Evolutionary conservation across 92 coral and sea anemone species (phyloP).

Genomic region (Epizoanthus scotinus): DNA sequence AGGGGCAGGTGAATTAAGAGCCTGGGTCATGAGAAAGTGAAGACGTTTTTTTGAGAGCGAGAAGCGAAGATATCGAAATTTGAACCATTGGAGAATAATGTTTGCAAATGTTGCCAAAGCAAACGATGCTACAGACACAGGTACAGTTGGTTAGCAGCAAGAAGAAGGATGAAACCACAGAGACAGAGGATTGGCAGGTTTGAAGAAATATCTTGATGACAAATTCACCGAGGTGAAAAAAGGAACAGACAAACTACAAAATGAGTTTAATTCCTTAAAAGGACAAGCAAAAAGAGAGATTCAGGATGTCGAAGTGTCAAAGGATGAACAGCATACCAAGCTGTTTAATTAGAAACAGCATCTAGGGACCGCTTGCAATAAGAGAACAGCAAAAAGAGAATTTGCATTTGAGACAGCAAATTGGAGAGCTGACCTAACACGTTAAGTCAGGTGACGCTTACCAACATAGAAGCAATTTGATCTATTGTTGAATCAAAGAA

Average conservation of each 20-base stretch:
- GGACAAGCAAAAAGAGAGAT: not conserved
- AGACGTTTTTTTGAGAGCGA: not conserved
- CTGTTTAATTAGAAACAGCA: conserved; percentile 3
- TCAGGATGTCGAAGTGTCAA: not conserved
- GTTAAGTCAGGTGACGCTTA: not conserved
- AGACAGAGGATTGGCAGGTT: too few species aligned
- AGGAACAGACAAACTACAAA: not conserved
- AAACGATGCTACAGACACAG: too few species aligned
- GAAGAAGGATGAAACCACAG: too few species aligned
- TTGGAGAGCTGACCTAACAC: not conserved
- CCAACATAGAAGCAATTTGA: conserved; percentile 12
- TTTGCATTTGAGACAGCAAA: conserved; percentile 11
- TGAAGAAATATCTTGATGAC: not conserved
- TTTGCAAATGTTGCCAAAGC: too few species aligned
- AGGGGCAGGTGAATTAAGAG: too few species aligned
- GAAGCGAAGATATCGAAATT: not conserved
- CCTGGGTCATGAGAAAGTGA: not conserved
- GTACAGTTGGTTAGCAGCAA: too few species aligned
- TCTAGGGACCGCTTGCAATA: not conserved
- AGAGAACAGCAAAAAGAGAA: not conserved
- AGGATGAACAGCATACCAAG: conserved; percentile 1
- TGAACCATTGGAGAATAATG: not conserved
- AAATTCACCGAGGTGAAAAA: conserved; percentile 17
- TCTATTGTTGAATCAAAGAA: not conserved
- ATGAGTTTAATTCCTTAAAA: not conserved